Evolutionary conservation across 2,888 invertebrate genomes (phyloP), one percentile per base, ranked within the genome.

Genomic region (Microplitis deprimator): DNA sequence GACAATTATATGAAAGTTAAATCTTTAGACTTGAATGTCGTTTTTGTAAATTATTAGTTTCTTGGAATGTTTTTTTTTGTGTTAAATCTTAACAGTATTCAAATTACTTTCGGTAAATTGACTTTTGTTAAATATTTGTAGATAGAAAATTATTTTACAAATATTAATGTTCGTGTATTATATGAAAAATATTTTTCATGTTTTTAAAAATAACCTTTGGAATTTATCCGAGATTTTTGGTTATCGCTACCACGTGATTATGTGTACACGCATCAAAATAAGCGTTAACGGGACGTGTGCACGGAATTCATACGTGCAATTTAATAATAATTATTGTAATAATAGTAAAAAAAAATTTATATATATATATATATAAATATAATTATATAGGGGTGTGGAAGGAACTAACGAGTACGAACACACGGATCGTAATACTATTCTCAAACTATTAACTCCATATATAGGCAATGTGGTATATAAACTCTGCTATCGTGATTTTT

Each of bases 401-500:
- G n/a, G 17, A 70, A 20, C 50, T 67, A 40, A 29, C 50, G 17
- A 69, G 13, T 17, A 10, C 16, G 59, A 13, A 50, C 38, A 59
- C 50, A 29, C n/a, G 29, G 8, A 59, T 13, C 29, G 13, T 17
- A 29, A 29, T 60, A 20, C 29, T 72, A 65, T 65, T 65, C 62
- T 62, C 17, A 62, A 62, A 60, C 59, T 65, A 16, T 62, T 40
- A 39, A 75, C 16, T 60, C 17, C 41, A 41, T 62, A 62, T 29
- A 20, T 40, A 65, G 68, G 41, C 69, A 20, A 68, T 73, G 72
- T 77, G 75, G 78, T 73, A 29, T 59, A 71, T 71, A 29, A 61
- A 71, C 71, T 71, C 40, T 71, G 61, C 61, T 76, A 76, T 74
- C 74, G 79, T 82, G 80, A 81, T 83, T 29, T 65, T 83, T 82